Base-by-base conservation (phyloP, 2,888 invertebrate species). In the Rhimphoctona megacephalus region DNA sequence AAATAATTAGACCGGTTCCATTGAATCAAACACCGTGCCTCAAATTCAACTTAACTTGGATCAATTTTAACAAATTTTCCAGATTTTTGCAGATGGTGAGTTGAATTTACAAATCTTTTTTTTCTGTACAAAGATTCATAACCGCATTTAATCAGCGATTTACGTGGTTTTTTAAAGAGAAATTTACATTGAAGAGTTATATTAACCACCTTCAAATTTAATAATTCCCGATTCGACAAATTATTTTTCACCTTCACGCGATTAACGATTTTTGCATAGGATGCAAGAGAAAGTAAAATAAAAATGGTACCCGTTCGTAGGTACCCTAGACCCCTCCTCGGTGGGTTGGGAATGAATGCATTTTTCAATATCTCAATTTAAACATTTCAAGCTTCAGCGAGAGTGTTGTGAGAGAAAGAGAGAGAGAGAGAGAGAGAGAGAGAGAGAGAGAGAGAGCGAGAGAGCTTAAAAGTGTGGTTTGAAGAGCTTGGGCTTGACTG, bases 361-460 rank as follows among this genome's bases (percentile, higher is more conserved):
- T 86, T 83, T 86, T 80, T 83, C 80, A 83, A 83, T 86, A 73
- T 83, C 80, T 83, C 72, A 81, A 83, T 77, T 83, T 80, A 80
- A 80, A 85, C 85, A 79, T 79, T 85, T 85, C 52, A 70, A 64
- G 36, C 33, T 14, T 14, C 22, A 25, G 46, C 36, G n/a, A 73
- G 46, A 46, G 17, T 9, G 57, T 22, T 14, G 22, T 2, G 52
- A 36, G n/a, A 11, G 57, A 61, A 7, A 61, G 14, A 57, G 3
- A 61, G 25, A 17, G 67, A 54, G 76, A 66, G 74, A 19, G 52
- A n/a, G n/a, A n/a, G 19, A 1, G 57, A 39, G 19, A 36, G n/a
- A 11, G 57, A 61, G 1, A 61, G 14, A 57, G 3, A 61, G 25
- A 17, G 76, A 67, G 76, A n/a, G 33, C 7, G 36, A 6, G 1